Percentiles rank a stretch among this genome's conserved stretches.
Conservation (phyloP, 2,113 vertebrate genomes). For the Boulengeromyrus knoepffleri region DNA sequence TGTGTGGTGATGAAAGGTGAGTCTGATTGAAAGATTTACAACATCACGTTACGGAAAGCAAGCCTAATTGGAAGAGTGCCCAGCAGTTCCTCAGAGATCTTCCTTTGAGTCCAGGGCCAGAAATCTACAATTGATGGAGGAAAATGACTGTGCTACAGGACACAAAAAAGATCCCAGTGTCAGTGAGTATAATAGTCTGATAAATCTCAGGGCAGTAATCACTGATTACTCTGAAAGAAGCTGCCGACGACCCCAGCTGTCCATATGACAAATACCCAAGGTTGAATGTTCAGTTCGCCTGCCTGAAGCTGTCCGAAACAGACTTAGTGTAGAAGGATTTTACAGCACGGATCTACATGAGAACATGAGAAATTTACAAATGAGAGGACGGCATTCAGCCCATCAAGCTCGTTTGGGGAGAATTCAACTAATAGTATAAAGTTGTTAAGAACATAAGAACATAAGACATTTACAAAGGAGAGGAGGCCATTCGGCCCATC, state of each 20-base stretch:
- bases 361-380: too few species aligned
- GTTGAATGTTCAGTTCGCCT: neutral
- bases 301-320: neutral
- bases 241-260: neutral
- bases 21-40: neutral
- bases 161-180: neutral
- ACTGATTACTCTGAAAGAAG: neutral
- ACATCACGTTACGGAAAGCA: neutral
- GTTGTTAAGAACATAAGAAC: too few species aligned
- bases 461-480: too few species aligned
- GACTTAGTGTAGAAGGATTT: neutral
- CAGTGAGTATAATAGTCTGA: neutral
- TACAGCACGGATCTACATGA: neutral
- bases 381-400: too few species aligned
- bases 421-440: too few species aligned
- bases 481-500: too few species aligned
- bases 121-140: neutral
- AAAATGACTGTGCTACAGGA: neutral
- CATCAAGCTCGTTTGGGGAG: too few species aligned
- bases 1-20: neutral
- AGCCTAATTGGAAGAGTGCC: neutral
- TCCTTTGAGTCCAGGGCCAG: neutral
- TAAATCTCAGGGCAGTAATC: constrained; percentile 4
- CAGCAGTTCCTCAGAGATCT: neutral
- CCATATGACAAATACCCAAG: neutral